phyloP scores from a whole-genome alignment of 2,113 vertebrate genomes.

The Lichenostomus cassidix region DNA sequence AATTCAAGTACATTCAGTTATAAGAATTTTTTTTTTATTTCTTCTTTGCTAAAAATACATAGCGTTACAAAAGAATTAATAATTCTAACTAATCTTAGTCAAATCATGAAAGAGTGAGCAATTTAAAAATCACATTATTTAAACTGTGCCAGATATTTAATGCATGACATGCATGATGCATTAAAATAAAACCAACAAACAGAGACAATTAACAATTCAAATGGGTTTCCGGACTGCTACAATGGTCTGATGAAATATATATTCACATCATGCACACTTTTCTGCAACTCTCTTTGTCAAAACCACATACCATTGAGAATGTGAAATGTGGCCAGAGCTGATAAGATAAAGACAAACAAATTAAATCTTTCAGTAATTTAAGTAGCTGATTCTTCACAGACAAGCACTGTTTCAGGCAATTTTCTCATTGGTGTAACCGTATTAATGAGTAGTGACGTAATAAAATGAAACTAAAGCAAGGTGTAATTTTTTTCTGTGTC shows the following conservation, averaged over 20 bases:
- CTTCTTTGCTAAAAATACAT: neutral
- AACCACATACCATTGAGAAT: neutral
- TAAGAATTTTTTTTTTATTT: neutral
- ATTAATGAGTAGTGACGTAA: neutral
- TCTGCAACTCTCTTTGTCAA: neutral
- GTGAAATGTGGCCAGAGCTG: neutral
- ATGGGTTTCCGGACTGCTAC: neutral
- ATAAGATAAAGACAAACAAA: neutral
- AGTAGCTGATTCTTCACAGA: neutral
- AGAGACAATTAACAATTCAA: neutral
- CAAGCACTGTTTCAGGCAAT: neutral
- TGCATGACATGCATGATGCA: neutral
- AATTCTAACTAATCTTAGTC: neutral
- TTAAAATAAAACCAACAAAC: neutral
- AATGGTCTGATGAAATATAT: neutral
- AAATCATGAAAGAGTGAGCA: neutral
- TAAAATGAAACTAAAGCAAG: neutral
- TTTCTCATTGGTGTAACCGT: neutral
- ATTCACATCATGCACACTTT: neutral
- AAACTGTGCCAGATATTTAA: constrained; percentile 1
- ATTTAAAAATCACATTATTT: neutral
- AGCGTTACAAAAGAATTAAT: neutral
- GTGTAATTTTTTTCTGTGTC: neutral
- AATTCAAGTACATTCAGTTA: neutral
- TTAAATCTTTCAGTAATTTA: neutral